These are phyloP conservation scores for Stegana nigrithorax DNA, from an alignment of 2,888 invertebrate species.

Conservation along the genomic window DNA sequence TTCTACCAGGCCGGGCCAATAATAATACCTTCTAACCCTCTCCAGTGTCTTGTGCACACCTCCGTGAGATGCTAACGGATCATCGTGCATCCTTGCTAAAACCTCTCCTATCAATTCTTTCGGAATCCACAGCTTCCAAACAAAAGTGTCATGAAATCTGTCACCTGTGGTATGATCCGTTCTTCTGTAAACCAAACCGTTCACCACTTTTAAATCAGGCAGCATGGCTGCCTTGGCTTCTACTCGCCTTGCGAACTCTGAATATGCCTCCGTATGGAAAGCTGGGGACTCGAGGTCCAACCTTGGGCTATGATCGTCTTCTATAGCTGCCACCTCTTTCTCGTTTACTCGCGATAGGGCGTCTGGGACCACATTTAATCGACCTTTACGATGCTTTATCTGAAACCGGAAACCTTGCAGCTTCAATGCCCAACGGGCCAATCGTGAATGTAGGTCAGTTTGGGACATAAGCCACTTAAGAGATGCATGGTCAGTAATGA, in stretches of 20 bases:
- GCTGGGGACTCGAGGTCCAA: neutral
- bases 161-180: conserved; percentile 8
- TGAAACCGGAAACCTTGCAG: conserved; percentile 35
- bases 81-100: neutral
- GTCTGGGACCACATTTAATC: conserved; percentile 30
- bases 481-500: conserved; percentile 43
- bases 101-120: neutral
- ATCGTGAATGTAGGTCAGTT: conserved; percentile 40
- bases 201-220: conserved; percentile 16
- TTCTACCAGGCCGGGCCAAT: neutral
- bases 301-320: neutral
- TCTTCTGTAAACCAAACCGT: conserved; percentile 13
- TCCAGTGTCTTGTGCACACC: conserved; percentile 9
- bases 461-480: conserved; percentile 44
- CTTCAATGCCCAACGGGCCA: conserved; percentile 43
- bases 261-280: conserved; percentile 9
- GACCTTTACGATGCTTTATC: conserved; percentile 41
- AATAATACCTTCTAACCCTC: neutral
- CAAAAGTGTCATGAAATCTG: neutral
- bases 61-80: conserved; percentile 1
- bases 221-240: neutral
- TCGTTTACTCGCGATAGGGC: conserved; percentile 14
- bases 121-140: conserved; percentile 7
- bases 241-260: neutral
- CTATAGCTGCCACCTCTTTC: neutral